Conservation (phyloP, 2,797 vertebrate species). For the Prionace glauca region DNA sequence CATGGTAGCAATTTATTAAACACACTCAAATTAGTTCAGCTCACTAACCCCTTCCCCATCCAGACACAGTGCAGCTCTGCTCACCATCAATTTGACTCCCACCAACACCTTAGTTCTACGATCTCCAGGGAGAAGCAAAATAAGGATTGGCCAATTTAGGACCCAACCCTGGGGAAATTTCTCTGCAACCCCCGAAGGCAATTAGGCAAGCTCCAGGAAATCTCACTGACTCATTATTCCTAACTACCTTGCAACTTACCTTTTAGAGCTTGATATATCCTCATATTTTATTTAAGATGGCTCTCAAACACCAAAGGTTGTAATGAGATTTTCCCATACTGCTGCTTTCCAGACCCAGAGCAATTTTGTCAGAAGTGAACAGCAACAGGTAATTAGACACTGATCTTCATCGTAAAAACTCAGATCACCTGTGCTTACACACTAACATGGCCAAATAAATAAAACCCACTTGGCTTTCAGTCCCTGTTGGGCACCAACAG, state of each 20-base stretch:
- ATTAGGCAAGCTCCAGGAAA: constrained; percentile 24
- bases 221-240: neutral
- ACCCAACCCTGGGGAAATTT: constrained; percentile 6
- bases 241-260: constrained; percentile 8
- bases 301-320: constrained; percentile 24
- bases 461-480: neutral
- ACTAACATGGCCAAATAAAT: neutral
- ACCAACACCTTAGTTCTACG: neutral
- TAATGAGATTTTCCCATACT: neutral
- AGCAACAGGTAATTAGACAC: neutral
- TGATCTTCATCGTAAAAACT: neutral
- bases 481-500: neutral
- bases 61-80: neutral
- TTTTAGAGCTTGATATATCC: constrained; percentile 17
- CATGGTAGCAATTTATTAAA: neutral
- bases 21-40: neutral
- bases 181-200: constrained; percentile 5
- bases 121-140: neutral
- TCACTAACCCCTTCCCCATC: neutral
- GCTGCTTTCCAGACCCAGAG: neutral
- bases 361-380: neutral
- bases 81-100: neutral
- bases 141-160: constrained; percentile 10
- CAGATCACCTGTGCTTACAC: neutral
- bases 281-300: constrained; percentile 27